phyloP scores from a whole-genome alignment of 2,888 invertebrate genomes.

The Petrolisthes manimaculis region DNA sequence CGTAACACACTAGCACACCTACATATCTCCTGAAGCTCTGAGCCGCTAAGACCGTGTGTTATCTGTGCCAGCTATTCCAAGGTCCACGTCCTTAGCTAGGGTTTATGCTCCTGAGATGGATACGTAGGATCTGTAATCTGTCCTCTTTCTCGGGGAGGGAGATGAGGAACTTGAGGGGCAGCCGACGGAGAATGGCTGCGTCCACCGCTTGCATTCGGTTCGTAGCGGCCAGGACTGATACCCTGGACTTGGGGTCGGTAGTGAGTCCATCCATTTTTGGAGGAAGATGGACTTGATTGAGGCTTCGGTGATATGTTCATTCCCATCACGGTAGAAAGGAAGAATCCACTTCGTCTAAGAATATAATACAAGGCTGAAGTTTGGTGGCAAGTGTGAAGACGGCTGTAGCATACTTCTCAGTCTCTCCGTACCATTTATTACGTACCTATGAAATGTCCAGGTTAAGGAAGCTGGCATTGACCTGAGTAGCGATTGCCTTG shows the following conservation, averaged over 20 bases:
- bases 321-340: constrained; percentile 26
- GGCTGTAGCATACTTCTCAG: constrained; percentile 41
- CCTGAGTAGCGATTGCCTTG: constrained; percentile 33
- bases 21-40: too few species aligned
- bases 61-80: too few species aligned
- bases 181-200: constrained; percentile 38
- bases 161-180: background rate
- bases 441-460: constrained; percentile 21
- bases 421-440: constrained; percentile 44
- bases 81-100: too few species aligned
- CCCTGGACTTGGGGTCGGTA: constrained; percentile 28
- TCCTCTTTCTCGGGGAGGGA: too few species aligned
- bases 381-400: constrained; percentile 39
- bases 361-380: constrained; percentile 47
- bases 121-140: too few species aligned
- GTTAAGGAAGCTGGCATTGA: constrained; percentile 35
- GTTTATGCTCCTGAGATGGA: too few species aligned
- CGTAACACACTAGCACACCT: too few species aligned
- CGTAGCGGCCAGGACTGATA: constrained; percentile 32
- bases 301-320: constrained; percentile 21
- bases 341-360: constrained; percentile 51
- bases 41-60: too few species aligned
- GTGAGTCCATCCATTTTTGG: constrained; percentile 37
- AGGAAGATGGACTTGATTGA: constrained; percentile 32
- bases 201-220: constrained; percentile 36